Percentiles rank a stretch among this genome's conserved stretches.
Evolutionary conservation across 2,113 vertebrate species (phyloP).

Genomic region (Ursus arctos): DNA sequence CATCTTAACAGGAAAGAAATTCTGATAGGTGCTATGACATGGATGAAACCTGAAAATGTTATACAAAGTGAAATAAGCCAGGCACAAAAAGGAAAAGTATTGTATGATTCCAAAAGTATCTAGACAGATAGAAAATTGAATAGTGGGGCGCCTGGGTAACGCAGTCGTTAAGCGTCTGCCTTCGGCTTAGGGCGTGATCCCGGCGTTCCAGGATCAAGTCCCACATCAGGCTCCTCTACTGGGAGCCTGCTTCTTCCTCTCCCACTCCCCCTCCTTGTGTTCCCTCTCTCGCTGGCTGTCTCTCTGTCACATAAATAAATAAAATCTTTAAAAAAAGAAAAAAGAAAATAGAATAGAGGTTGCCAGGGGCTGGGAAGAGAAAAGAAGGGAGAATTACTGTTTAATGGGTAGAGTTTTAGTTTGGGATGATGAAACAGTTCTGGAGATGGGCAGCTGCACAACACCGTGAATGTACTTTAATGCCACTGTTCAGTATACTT

Average conservation of each 20-base stretch:
- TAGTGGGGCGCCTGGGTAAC: too few species aligned
- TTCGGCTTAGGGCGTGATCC: too few species aligned
- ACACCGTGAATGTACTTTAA: neutral
- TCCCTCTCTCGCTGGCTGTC: too few species aligned
- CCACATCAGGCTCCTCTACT: too few species aligned
- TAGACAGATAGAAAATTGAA: neutral
- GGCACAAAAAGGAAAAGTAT: neutral
- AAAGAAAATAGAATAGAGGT: neutral
- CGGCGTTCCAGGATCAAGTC: too few species aligned
- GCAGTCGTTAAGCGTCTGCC: too few species aligned
- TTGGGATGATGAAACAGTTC: neutral
- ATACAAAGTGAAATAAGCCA: neutral
- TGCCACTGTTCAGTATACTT: neutral
- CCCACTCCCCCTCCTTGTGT: too few species aligned
- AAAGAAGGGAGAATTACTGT: neutral
- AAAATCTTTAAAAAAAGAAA: too few species aligned
- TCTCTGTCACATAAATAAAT: too few species aligned
- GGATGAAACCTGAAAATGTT: neutral
- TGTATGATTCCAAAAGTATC: neutral
- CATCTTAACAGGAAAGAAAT: slow-evolving; percentile 11
- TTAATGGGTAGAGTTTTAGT: neutral
- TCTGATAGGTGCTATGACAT: neutral
- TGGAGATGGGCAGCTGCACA: neutral
- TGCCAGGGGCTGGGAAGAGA: neutral
- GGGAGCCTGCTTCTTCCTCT: too few species aligned